These are phyloP conservation scores for Pheosia tremula DNA, from an alignment of 2,888 invertebrate species.

Conservation along the genomic window DNA sequence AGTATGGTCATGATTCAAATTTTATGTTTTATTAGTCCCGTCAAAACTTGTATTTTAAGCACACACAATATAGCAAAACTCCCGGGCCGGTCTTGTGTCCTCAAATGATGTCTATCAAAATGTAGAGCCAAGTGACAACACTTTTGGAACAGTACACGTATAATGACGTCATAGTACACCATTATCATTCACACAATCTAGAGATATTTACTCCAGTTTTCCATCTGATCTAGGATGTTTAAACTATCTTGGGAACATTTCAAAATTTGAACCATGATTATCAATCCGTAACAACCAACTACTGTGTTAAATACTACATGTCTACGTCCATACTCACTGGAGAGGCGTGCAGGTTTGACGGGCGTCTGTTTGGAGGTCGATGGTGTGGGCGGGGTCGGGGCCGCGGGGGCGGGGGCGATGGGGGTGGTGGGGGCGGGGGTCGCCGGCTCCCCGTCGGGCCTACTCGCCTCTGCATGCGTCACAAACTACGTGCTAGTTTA, in stretches of 20 bases:
- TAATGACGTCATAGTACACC: too few species aligned
- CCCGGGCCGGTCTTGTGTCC: too few species aligned
- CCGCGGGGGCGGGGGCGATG: constrained; percentile 36
- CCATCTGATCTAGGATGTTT: not conserved
- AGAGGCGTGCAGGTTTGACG: constrained; percentile 76
- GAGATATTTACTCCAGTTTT: not conserved
- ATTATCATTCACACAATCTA: too few species aligned
- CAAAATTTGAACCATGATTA: constrained; percentile 38
- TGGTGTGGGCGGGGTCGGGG: constrained; percentile 47
- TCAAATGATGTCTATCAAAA: too few species aligned
- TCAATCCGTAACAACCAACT: constrained; percentile 9
- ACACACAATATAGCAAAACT: too few species aligned
- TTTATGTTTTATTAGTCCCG: constrained; percentile 2
- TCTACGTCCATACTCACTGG: constrained; percentile 71
- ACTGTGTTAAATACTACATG: constrained; percentile 30
- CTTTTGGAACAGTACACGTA: too few species aligned
- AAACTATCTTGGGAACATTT: not conserved
- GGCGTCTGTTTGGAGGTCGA: constrained; percentile 73
- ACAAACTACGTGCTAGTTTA: constrained; percentile 79
- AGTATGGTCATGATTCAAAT: constrained; percentile 34
- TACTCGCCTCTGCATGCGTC: constrained; percentile 74
- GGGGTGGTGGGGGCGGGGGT: constrained; percentile 39
- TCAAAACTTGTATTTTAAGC: too few species aligned
- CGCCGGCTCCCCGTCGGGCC: constrained; percentile 39
- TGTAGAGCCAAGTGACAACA: too few species aligned